Evolutionary conservation across 2,888 invertebrate genomes (phyloP).

Genomic region (Ceratothoa steindachneri): DNA sequence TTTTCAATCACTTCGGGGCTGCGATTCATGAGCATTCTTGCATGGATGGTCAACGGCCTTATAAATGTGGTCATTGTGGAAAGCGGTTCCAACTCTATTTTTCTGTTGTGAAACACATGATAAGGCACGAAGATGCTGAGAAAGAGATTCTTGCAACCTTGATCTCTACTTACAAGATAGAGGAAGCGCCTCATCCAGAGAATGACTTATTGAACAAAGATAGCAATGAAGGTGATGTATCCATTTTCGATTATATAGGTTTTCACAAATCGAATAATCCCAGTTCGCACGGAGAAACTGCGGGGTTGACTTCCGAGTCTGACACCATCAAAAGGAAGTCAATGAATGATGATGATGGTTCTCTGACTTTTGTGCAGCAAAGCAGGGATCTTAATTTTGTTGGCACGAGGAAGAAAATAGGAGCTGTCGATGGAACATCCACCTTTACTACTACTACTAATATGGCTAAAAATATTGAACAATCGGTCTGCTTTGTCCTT

Average conservation of each 20-base stretch:
- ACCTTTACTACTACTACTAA: no score
- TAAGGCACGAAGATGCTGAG: background rate
- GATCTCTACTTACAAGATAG: background rate
- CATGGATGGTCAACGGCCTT: background rate
- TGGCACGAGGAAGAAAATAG: background rate
- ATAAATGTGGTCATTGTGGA: conserved; percentile 3
- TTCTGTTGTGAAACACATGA: background rate
- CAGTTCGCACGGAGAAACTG: background rate
- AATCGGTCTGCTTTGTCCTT: background rate
- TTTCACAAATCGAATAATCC: background rate
- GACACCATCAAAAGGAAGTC: no score
- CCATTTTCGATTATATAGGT: background rate
- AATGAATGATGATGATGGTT: background rate
- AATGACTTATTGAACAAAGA: no score
- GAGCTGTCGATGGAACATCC: background rate
- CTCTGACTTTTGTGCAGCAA: background rate
- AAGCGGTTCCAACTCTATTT: background rate
- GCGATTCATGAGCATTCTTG: background rate
- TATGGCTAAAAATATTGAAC: background rate
- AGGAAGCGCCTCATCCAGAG: no score
- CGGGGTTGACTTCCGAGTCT: background rate
- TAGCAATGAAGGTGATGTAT: background rate
- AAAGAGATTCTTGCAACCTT: background rate
- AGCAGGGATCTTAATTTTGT: background rate
- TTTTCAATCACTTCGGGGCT: background rate